Evolutionary conservation across 2,113 vertebrate species (phyloP).

Genomic region (Trematocara stigmaticum): DNA sequence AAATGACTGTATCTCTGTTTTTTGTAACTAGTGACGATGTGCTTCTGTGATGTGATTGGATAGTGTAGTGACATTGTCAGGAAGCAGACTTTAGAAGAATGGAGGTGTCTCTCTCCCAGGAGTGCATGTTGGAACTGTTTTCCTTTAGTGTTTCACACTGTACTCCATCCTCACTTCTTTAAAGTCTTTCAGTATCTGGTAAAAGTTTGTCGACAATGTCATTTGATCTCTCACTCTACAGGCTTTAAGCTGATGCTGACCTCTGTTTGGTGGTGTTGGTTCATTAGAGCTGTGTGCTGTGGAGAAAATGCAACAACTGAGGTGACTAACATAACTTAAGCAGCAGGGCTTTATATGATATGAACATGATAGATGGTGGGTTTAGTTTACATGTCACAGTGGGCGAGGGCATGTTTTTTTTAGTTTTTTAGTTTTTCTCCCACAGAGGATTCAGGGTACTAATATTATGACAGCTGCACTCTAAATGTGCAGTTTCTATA

Average conservation of each 20-base stretch:
- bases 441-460: background rate
- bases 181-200: background rate
- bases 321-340: constrained; percentile 11
- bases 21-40: background rate
- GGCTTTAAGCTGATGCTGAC: background rate
- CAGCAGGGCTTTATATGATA: background rate
- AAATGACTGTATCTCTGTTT: background rate
- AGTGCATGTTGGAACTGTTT: background rate
- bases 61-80: background rate
- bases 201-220: background rate
- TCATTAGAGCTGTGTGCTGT: background rate
- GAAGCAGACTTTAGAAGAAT: background rate
- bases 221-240: background rate
- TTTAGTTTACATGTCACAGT: constrained; percentile 20
- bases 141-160: background rate
- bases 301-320: background rate
- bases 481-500: background rate
- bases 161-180: background rate
- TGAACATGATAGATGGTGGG: constrained; percentile 5
- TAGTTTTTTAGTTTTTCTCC: background rate
- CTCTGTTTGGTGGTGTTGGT: background rate
- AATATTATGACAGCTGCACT: constrained; percentile 44
- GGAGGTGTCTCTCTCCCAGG: background rate
- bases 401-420: background rate
- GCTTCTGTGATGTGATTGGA: background rate